phyloP scores from a whole-genome alignment of 2,888 invertebrate genomes.

The Ryuthela nishihirai region DNA sequence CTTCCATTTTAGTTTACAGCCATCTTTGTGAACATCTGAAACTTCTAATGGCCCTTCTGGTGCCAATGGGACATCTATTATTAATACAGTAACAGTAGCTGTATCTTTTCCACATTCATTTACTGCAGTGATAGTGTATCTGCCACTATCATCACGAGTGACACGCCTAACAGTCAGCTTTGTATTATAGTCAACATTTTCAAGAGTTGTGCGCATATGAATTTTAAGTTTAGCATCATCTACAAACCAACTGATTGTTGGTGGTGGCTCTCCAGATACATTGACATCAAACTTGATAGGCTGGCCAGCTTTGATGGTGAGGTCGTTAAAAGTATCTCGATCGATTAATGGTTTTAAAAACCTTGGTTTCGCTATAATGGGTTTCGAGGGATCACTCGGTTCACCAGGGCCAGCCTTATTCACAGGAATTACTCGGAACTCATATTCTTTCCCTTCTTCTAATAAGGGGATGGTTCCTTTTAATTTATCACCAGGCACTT shows the following conservation, averaged over 20 bases:
- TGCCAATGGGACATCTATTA: constrained; percentile 57
- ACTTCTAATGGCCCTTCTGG: constrained; percentile 79
- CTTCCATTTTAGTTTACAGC: constrained; percentile 93
- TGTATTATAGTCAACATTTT: constrained; percentile 74
- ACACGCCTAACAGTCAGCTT: constrained; percentile 74
- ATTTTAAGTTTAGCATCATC: constrained; percentile 69
- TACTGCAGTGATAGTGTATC: constrained; percentile 85
- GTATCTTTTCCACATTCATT: constrained; percentile 92
- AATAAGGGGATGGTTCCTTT: constrained; percentile 85
- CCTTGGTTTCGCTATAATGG: constrained; percentile 77
- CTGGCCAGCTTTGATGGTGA: constrained; percentile 86
- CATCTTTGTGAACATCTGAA: constrained; percentile 83
- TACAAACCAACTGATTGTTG: constrained; percentile 87
- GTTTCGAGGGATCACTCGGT: constrained; percentile 64
- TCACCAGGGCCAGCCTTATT: constrained; percentile 54
- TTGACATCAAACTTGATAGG: constrained; percentile 89
- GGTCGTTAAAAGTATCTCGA: constrained; percentile 80
- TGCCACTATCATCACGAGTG: constrained; percentile 80
- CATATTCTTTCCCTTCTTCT: constrained; percentile 62
- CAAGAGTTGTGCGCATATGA: constrained; percentile 29
- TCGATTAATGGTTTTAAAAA: constrained; percentile 67
- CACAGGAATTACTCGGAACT: constrained; percentile 53
- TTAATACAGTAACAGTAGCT: constrained; percentile 86
- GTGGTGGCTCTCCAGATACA: constrained; percentile 92
- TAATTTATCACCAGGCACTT: constrained; percentile 84